phyloP scores from a whole-genome alignment of 2,113 vertebrate genomes.

The Loxodonta africana region DNA sequence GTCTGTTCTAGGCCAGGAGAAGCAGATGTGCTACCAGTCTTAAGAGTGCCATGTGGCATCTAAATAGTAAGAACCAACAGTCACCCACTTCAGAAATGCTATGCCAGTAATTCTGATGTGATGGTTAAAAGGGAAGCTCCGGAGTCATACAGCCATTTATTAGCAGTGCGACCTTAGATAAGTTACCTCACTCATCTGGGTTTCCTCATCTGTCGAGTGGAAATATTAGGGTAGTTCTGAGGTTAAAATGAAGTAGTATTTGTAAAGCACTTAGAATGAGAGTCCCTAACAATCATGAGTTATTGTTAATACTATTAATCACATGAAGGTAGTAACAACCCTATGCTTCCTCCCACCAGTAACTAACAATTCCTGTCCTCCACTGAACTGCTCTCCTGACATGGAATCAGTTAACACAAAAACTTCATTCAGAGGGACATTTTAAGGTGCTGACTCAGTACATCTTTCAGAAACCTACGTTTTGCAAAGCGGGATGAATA shows the following conservation, averaged over 20 bases:
- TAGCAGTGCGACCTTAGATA: not conserved
- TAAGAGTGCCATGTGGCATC: not conserved
- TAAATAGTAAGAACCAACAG: not conserved
- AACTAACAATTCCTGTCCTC: slow-evolving; percentile 81
- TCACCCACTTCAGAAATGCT: not conserved
- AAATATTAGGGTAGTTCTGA: slow-evolving; percentile 28
- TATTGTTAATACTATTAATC: slow-evolving; percentile 75
- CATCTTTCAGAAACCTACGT: not conserved
- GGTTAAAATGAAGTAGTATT: slow-evolving; percentile 72
- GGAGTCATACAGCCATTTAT: not conserved
- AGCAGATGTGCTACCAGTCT: not conserved
- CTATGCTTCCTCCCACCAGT: slow-evolving; percentile 45
- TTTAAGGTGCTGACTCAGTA: not conserved
- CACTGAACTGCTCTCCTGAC: slow-evolving; percentile 76
- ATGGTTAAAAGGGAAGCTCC: not conserved
- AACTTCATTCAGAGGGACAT: slow-evolving; percentile 10
- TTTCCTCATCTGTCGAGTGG: slow-evolving; percentile 80
- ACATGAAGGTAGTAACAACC: slow-evolving; percentile 45
- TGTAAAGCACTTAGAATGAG: slow-evolving; percentile 45
- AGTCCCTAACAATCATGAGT: slow-evolving; percentile 42
- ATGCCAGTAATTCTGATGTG: not conserved
- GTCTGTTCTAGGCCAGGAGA: not conserved
- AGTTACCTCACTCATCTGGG: not conserved
- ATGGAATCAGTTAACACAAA: slow-evolving; percentile 36
- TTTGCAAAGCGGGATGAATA: not conserved